These are phyloP conservation scores for Lochmaea capreae DNA, from an alignment of 2,888 invertebrate species.

Conservation along the genomic window DNA sequence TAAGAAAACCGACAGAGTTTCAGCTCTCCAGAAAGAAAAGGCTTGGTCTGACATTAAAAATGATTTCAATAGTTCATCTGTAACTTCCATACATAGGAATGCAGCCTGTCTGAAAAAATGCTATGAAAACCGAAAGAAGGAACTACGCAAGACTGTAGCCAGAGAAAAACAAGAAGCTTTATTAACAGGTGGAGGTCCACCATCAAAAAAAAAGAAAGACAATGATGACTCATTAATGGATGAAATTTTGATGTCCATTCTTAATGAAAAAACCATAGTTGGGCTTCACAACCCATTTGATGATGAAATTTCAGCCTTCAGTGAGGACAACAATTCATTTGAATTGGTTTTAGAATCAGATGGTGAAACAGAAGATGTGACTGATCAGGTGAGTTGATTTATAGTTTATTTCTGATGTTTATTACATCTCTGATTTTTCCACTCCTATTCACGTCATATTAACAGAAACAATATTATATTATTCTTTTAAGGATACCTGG, in stretches of 20 bases:
- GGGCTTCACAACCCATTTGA: conserved; percentile 1
- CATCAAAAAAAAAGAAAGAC: too few relatives aligned
- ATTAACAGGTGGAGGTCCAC: not conserved
- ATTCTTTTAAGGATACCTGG: too few relatives aligned
- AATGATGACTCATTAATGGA: not conserved
- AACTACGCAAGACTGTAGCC: not conserved
- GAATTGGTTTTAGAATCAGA: too few relatives aligned
- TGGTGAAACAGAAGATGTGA: too few relatives aligned
- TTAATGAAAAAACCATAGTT: conserved; percentile 8
- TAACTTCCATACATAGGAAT: not conserved
- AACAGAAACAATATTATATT: too few relatives aligned
- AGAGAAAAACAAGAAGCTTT: not conserved
- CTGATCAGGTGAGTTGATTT: too few relatives aligned
- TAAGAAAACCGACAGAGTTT: conserved; percentile 12
- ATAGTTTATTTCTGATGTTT: too few relatives aligned
- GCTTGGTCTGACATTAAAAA: not conserved
- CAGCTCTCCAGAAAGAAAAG: not conserved
- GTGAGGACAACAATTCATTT: too few relatives aligned
- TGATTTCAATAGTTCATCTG: not conserved
- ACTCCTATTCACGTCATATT: too few relatives aligned
- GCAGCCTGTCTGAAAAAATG: not conserved
- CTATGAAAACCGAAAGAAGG: conserved; percentile 14
- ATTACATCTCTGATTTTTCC: too few relatives aligned
- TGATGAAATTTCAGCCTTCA: not conserved
- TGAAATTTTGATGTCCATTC: conserved; percentile 8